Conservation (phyloP, 2,797 vertebrate genomes). For the Coregonus ussuriensis region DNA sequence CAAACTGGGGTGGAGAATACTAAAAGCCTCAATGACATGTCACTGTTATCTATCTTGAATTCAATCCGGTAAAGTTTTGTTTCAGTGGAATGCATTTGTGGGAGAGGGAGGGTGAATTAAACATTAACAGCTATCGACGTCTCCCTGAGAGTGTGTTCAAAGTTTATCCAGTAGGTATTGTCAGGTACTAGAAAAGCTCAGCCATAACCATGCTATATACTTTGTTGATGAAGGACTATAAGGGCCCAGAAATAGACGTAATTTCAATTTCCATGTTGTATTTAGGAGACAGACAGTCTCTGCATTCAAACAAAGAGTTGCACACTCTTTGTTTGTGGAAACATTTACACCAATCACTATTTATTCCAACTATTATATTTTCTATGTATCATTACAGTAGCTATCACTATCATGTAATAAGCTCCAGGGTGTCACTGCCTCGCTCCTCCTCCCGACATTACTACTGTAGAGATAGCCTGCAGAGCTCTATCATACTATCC, state of each 20-base stretch:
- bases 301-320: background rate
- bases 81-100: constrained; percentile 70
- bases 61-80: constrained; percentile 70
- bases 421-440: too few species aligned
- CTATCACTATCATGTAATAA: too few species aligned
- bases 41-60: constrained; percentile 67
- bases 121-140: constrained; percentile 75
- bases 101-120: constrained; percentile 71
- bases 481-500: too few species aligned
- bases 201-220: constrained; percentile 48
- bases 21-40: constrained; percentile 61
- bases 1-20: background rate
- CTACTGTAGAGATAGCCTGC: too few species aligned
- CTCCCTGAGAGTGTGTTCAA: constrained; percentile 67
- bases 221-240: background rate
- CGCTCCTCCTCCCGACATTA: too few species aligned
- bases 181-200: constrained; percentile 62
- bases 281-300: background rate
- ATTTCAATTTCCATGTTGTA: background rate
- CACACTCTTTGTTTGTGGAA: too few species aligned
- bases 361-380: too few species aligned
- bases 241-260: background rate
- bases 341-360: too few species aligned
- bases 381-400: too few species aligned
- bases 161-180: constrained; percentile 66